Percentiles rank a stretch among this genome's conserved stretches.
These are phyloP conservation scores for Ramphastos sulfuratus DNA, from an alignment of 2,113 vertebrate species.

Conservation along the genomic window DNA sequence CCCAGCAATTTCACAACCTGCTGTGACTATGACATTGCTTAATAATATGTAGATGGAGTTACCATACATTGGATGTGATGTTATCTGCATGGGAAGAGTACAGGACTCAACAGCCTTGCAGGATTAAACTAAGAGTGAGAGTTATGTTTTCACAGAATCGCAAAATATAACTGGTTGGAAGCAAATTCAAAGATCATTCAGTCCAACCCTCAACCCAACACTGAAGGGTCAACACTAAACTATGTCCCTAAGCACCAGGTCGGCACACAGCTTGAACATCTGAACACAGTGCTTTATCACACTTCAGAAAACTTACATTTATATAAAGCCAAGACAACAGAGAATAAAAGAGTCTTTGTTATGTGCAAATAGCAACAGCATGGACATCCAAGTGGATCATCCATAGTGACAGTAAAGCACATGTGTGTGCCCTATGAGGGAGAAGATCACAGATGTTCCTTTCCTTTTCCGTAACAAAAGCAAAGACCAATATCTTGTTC, in stretches of 20 bases:
- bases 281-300: neutral
- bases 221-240: too few relatives aligned
- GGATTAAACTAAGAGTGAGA: neutral
- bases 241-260: too few relatives aligned
- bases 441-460: neutral
- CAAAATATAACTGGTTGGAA: too few relatives aligned
- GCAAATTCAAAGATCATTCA: too few relatives aligned
- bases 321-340: neutral
- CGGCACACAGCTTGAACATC: too few relatives aligned
- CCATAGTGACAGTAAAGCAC: neutral
- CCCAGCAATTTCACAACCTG: neutral
- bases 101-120: neutral
- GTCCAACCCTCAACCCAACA: too few relatives aligned
- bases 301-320: neutral
- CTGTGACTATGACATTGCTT: neutral
- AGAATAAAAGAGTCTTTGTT: neutral
- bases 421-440: neutral
- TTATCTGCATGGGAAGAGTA: neutral
- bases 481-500: neutral
- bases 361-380: neutral
- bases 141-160: too few relatives aligned
- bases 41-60: neutral
- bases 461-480: neutral
- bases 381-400: neutral
- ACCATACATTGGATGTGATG: neutral